Percentiles rank a stretch among this genome's conserved stretches.
Evolutionary conservation across 2,113 vertebrate genomes (phyloP).

Genomic region (Cyphomyrus plagiostoma): DNA sequence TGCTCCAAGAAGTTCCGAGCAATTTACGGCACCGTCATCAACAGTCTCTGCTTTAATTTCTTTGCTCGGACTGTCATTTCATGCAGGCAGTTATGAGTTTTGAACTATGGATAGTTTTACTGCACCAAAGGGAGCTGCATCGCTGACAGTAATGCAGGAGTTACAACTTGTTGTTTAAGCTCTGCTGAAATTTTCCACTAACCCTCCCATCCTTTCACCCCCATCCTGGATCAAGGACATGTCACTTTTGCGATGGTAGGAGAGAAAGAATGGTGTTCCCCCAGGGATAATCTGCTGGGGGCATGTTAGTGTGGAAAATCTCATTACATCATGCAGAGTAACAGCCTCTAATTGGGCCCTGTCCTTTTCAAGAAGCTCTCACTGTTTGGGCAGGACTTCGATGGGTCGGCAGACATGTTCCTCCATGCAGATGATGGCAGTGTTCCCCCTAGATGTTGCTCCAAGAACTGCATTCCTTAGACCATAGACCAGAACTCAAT

Average conservation of each 20-base stretch:
- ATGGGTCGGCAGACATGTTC: neutral
- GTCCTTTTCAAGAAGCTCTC: neutral
- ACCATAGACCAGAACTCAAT: neutral
- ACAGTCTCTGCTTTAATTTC: neutral
- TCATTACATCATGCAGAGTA: neutral
- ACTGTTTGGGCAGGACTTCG: neutral
- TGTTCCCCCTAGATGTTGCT: neutral
- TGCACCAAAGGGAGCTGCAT: neutral
- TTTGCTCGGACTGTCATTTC: neutral
- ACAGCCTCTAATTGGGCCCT: neutral
- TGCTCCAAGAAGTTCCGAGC: neutral
- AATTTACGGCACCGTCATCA: neutral
- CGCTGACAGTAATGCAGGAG: constrained; percentile 15
- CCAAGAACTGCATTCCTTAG: neutral
- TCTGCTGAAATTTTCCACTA: constrained; percentile 15
- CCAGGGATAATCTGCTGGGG: neutral
- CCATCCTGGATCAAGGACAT: neutral
- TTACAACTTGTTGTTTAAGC: constrained; percentile 16
- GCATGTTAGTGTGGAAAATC: constrained; percentile 1
- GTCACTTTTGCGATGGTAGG: neutral
- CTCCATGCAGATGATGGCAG: neutral
- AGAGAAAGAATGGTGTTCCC: neutral
- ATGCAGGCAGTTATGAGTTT: neutral
- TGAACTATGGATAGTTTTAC: neutral
- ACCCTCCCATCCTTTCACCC: neutral